Evolutionary conservation across 2,888 invertebrate species (phyloP).

Genomic region (Dioctria rufipes): DNA sequence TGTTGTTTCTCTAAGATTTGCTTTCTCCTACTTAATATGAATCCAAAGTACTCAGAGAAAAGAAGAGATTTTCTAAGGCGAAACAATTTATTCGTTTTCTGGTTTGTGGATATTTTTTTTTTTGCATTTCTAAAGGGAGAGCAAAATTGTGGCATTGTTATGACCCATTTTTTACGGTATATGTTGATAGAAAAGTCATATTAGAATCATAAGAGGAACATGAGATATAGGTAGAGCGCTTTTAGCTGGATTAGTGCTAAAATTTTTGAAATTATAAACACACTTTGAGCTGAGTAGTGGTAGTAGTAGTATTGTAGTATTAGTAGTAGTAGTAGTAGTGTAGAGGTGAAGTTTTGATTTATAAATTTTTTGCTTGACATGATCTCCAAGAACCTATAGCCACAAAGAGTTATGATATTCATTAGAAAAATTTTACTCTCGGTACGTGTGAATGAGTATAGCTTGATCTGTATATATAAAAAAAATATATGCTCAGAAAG

Average conservation of each 20-base stretch:
- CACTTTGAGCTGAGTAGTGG: background rate
- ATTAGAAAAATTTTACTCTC: too few relatives aligned
- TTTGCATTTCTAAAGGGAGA: constrained; percentile 6
- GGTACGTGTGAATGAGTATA: too few relatives aligned
- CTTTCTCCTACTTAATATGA: constrained; percentile 30
- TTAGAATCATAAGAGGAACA: constrained; percentile 5
- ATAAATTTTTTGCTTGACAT: too few relatives aligned
- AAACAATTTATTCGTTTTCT: constrained; percentile 21
- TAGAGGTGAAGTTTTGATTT: background rate
- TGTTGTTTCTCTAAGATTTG: constrained; percentile 26
- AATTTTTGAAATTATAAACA: background rate
- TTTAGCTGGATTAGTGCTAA: constrained; percentile 6
- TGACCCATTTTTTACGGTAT: constrained; percentile 34
- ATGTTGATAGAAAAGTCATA: constrained; percentile 15
- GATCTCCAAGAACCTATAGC: background rate
- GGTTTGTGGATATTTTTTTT: too few relatives aligned
- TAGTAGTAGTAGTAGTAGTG: too few relatives aligned
- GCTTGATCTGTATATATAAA: too few relatives aligned
- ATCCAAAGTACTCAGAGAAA: constrained; percentile 16
- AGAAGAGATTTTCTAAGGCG: constrained; percentile 1
- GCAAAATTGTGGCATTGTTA: constrained; percentile 34
- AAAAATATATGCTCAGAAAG: too few relatives aligned
- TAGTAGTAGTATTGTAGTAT: too few relatives aligned
- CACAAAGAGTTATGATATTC: too few relatives aligned
- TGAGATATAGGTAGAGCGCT: constrained; percentile 8